Evolutionary conservation across 2,113 vertebrate species (phyloP).

Genomic region (Rattus norvegicus): GRCr8 NC_086027.1:99139001-99139500

Average conservation of each 20-base stretch:
- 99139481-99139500: background rate
- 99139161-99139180: background rate
- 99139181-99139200: background rate
- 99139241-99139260: background rate
- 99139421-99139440: background rate
- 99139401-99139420: background rate
- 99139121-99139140: background rate
- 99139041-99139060: background rate
- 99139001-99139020: background rate
- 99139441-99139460: background rate
- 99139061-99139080: fast-evolving
- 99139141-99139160: fast-evolving
- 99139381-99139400: background rate
- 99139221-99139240: background rate
- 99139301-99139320: fast-evolving
- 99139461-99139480: background rate
- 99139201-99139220: too few relatives aligned
- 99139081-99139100: fast-evolving
- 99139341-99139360: background rate
- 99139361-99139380: background rate
- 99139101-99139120: background rate
- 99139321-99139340: background rate
- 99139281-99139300: background rate
- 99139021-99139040: background rate
- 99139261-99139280: fast-evolving